phyloP scores from a whole-genome alignment of 2,113 vertebrate species.

The Epinephelus cyanopodus region DNA sequence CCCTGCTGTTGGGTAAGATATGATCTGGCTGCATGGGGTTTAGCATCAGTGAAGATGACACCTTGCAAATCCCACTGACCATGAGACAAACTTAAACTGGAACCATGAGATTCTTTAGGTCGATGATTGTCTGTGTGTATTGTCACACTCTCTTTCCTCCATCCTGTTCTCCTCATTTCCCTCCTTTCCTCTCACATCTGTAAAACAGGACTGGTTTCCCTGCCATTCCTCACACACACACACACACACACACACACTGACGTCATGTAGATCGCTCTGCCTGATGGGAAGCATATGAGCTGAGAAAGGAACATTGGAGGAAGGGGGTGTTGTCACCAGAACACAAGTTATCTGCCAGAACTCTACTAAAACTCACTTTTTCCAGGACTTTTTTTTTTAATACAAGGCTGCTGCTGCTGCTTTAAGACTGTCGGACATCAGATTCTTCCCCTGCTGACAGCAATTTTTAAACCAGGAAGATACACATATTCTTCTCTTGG shows the following conservation, averaged over 20 bases:
- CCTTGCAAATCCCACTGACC: not conserved
- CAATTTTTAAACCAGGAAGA: conserved; percentile 9
- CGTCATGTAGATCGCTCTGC: conserved; percentile 71
- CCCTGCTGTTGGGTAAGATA: conserved; percentile 4
- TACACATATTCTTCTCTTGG: not conserved
- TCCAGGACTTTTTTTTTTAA: conserved; percentile 45
- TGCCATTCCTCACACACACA: conserved; percentile 66
- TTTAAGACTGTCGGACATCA: conserved; percentile 2
- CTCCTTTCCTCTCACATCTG: conserved; percentile 85
- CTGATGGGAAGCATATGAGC: conserved; percentile 83
- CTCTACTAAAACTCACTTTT: conserved; percentile 64
- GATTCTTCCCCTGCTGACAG: not conserved
- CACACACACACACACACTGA: conserved; percentile 53
- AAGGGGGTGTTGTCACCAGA: conserved; percentile 71
- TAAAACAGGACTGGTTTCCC: conserved; percentile 81
- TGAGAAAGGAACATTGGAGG: conserved; percentile 69
- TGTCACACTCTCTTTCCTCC: conserved; percentile 44
- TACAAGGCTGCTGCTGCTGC: conserved; percentile 14
- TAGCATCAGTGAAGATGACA: not conserved
- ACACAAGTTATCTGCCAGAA: conserved; percentile 66
- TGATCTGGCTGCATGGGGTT: not conserved
- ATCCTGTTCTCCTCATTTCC: conserved; percentile 63
- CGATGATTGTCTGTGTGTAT: conserved; percentile 8
- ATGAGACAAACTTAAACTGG: conserved; percentile 18
- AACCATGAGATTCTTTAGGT: not conserved